A percentile compares a stretch with the other conserved stretches of the same genome.
Conservation (phyloP, 2,797 vertebrate genomes). For the Peromyscus nudipes region DNA sequence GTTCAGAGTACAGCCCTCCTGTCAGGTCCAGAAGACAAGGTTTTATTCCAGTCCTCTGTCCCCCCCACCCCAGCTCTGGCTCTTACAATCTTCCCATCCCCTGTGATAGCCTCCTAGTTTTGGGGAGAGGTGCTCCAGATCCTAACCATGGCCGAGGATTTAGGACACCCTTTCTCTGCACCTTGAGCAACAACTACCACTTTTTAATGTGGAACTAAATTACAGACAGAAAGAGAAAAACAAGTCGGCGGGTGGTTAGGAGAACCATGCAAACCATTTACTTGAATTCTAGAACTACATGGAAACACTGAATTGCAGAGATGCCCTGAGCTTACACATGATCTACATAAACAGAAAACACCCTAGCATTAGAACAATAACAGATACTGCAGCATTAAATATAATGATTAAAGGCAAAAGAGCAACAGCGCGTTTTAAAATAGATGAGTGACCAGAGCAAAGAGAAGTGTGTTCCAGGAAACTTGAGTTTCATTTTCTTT, state of each 20-base stretch:
- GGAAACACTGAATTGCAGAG: not conserved
- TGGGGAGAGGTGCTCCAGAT: not conserved
- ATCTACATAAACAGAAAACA: not conserved
- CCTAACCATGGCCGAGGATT: not conserved
- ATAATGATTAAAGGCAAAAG: not conserved
- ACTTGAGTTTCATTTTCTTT: constrained; percentile 38
- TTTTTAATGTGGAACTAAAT: not conserved
- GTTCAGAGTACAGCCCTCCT: too few relatives aligned
- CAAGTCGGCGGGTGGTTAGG: not conserved
- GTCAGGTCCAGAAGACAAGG: not conserved
- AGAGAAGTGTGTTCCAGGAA: constrained; percentile 10
- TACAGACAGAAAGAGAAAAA: not conserved
- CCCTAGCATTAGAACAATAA: not conserved
- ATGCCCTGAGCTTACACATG: too few relatives aligned
- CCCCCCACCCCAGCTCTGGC: not conserved
- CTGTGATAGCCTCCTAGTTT: not conserved
- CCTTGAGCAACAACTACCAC: not conserved
- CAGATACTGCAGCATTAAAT: not conserved
- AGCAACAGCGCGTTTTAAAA: not conserved
- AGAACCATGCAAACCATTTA: not conserved
- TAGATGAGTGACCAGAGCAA: not conserved
- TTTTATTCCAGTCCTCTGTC: too few relatives aligned
- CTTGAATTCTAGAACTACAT: not conserved
- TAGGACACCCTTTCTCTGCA: not conserved
- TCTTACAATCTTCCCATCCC: not conserved